Percentiles rank a stretch among this genome's conserved stretches.
Evolutionary conservation across 2,113 vertebrate genomes (phyloP).

Genomic region (Morphnarchus princeps): DNA sequence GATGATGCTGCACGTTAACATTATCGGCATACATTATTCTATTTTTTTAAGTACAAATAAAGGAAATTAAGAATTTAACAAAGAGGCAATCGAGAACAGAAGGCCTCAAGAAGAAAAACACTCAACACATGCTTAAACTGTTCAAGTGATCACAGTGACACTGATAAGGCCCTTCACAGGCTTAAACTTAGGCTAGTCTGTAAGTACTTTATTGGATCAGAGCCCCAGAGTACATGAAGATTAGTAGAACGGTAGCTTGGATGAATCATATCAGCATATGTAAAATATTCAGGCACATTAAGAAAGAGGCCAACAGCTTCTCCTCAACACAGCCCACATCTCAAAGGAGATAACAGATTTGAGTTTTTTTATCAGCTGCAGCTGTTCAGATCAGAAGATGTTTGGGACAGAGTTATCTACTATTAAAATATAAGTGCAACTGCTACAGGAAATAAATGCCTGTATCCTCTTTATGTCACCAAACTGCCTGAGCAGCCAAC

Average conservation of each 20-base stretch:
- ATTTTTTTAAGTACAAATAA: neutral
- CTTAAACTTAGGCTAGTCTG: neutral
- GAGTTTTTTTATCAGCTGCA: neutral
- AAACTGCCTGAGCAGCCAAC: neutral
- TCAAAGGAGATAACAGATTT: neutral
- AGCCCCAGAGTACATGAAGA: neutral
- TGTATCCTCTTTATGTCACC: neutral
- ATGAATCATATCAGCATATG: neutral
- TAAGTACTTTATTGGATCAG: constrained; percentile 19
- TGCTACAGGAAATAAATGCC: neutral
- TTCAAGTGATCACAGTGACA: neutral
- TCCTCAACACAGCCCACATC: neutral
- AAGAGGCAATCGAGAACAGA: neutral
- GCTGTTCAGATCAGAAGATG: neutral
- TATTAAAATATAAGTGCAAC: neutral
- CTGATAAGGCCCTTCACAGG: neutral
- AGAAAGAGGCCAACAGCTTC: neutral
- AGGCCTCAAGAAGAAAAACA: neutral
- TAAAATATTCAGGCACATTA: neutral
- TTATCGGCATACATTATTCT: neutral
- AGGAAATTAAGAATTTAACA: neutral
- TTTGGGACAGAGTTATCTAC: neutral
- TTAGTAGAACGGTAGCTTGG: neutral
- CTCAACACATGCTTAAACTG: neutral
- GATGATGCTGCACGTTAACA: neutral